Evolutionary conservation across 2,888 invertebrate species (phyloP).

Genomic region (Meteorus cinctellus): DNA sequence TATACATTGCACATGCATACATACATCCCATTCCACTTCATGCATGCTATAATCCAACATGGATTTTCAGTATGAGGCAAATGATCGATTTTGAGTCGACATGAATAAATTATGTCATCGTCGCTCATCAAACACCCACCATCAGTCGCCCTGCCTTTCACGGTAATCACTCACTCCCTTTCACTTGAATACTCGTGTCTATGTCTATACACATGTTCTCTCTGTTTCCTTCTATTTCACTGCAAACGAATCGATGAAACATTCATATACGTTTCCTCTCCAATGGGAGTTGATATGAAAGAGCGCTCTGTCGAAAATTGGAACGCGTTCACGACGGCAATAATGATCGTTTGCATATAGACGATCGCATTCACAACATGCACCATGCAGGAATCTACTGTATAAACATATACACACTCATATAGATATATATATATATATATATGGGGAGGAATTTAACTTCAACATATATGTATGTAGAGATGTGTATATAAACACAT

Average conservation of each 20-base stretch:
- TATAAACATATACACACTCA: not conserved
- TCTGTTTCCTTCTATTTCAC: constrained; percentile 49
- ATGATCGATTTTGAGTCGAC: constrained; percentile 52
- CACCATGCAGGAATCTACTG: not conserved
- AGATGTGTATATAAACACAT: not conserved
- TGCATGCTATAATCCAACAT: not conserved
- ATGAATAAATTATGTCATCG: constrained; percentile 57
- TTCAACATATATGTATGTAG: not conserved
- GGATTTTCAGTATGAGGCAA: constrained; percentile 25
- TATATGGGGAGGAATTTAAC: not conserved
- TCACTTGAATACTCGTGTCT: not conserved
- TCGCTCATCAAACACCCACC: constrained; percentile 52
- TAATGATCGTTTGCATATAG: constrained; percentile 40
- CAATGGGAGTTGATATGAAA: constrained; percentile 39
- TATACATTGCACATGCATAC: not conserved
- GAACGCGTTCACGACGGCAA: constrained; percentile 34
- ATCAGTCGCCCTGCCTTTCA: constrained; percentile 51
- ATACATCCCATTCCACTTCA: not conserved
- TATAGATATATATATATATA: not conserved
- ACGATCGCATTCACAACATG: constrained; percentile 17
- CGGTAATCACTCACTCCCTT: constrained; percentile 52
- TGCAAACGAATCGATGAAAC: constrained; percentile 55
- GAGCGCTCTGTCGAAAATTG: constrained; percentile 38
- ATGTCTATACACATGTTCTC: not conserved
- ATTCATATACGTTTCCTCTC: constrained; percentile 48